phyloP scores from a whole-genome alignment of 2,888 invertebrate species.

The Tigriopus californicus region DNA sequence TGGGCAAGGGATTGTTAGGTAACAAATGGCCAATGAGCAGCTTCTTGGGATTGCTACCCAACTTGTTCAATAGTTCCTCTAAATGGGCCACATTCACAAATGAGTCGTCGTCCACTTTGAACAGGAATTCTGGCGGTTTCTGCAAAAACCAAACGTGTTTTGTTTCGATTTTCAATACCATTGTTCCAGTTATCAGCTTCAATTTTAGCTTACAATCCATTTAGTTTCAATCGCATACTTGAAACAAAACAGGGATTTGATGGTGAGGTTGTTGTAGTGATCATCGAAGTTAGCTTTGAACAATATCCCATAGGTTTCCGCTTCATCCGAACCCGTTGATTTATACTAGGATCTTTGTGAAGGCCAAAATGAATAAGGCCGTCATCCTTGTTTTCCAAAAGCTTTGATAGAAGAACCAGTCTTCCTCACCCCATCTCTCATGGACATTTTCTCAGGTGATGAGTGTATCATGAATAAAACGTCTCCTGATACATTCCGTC shows the following conservation, averaged over 20 bases:
- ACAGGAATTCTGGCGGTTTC: neutral
- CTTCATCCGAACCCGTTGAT: neutral
- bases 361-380: neutral
- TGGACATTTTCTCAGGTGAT: neutral
- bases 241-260: neutral
- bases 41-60: neutral
- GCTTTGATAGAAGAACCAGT: conserved; percentile 3
- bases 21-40: no score
- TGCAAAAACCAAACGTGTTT: no score
- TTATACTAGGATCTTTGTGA: no score
- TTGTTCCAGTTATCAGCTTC: no score
- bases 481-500: neutral
- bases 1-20: no score
- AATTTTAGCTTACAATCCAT: no score
- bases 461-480: neutral
- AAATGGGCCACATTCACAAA: neutral
- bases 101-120: conserved; percentile 12
- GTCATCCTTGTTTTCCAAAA: neutral
- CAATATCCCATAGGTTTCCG: conserved; percentile 3
- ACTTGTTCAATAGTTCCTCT: neutral
- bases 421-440: neutral
- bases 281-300: conserved; percentile 11
- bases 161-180: no score
- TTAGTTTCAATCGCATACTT: neutral
- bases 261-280: conserved; percentile 15